phyloP scores from a whole-genome alignment of 2,797 vertebrate genomes.

The Lates japonicus region DNA sequence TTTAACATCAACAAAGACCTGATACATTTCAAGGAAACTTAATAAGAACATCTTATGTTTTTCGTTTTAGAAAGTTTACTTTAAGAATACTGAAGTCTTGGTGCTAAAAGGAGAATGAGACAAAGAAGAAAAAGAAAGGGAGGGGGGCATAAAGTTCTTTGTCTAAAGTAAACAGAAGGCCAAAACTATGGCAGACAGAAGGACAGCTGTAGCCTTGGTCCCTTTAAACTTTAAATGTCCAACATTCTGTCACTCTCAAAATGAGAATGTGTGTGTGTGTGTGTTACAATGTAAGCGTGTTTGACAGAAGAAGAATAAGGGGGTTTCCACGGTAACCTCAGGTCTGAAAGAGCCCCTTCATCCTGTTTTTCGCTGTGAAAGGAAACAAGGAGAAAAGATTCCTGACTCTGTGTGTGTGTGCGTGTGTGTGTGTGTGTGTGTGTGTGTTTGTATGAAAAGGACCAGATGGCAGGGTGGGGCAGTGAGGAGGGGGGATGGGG shows the following conservation, averaged over 20 bases:
- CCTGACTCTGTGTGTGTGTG: slow-evolving; percentile 66
- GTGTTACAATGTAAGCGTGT: slow-evolving; percentile 66
- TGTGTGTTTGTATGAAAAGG: slow-evolving; percentile 76
- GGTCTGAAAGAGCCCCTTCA: slow-evolving; percentile 87
- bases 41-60: slow-evolving; percentile 25
- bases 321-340: slow-evolving; percentile 85
- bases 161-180: slow-evolving; percentile 72
- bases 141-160: slow-evolving; percentile 59
- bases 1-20: slow-evolving; percentile 22
- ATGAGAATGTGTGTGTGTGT: slow-evolving; percentile 53
- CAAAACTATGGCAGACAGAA: slow-evolving; percentile 63
- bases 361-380: slow-evolving; percentile 88
- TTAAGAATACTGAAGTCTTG: neutral
- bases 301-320: slow-evolving; percentile 81
- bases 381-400: slow-evolving; percentile 83
- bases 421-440: slow-evolving; percentile 59
- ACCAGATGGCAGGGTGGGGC: slow-evolving; percentile 90
- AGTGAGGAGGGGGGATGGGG: slow-evolving; percentile 73
- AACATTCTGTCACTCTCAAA: slow-evolving; percentile 72
- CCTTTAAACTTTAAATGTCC: slow-evolving; percentile 89
- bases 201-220: slow-evolving; percentile 81
- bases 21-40: slow-evolving; percentile 34
- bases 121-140: slow-evolving; percentile 22
- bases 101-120: slow-evolving; percentile 1
- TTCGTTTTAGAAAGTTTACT: slow-evolving; percentile 21